Percentiles rank a stretch among this genome's conserved stretches.
These are phyloP conservation scores for Omphaloscelis lunosa DNA, from an alignment of 2,888 invertebrate species.

Conservation along the genomic window DNA sequence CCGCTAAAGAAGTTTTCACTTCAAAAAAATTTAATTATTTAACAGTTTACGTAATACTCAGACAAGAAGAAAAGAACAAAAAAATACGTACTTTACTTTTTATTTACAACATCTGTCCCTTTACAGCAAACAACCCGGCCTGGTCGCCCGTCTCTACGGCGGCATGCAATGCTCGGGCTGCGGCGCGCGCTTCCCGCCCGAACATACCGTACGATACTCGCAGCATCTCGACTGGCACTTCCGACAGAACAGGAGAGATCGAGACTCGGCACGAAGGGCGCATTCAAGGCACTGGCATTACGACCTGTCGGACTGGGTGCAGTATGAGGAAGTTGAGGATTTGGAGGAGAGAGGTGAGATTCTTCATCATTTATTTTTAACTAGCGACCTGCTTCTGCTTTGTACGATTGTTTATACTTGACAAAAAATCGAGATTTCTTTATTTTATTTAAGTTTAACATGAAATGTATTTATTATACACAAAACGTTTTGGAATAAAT, in stretches of 20 bases:
- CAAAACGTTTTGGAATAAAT: neutral
- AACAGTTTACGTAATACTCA: neutral
- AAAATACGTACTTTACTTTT: neutral
- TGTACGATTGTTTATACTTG: no score
- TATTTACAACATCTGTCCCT: neutral
- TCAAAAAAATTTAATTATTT: no score
- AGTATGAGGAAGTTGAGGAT: slow-evolving; percentile 98
- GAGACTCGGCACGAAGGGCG: slow-evolving; percentile 95
- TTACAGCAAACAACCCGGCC: slow-evolving; percentile 92
- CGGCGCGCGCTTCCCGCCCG: slow-evolving; percentile 97
- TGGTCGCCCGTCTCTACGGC: slow-evolving; percentile 94
- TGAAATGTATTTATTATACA: no score
- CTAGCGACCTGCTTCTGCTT: neutral
- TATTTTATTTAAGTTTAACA: no score
- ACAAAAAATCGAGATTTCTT: no score
- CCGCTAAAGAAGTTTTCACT: no score
- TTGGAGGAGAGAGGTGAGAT: slow-evolving; percentile 95
- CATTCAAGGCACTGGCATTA: slow-evolving; percentile 97
- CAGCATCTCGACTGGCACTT: slow-evolving; percentile 99
- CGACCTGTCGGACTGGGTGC: slow-evolving; percentile 97
- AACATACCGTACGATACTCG: slow-evolving; percentile 96
- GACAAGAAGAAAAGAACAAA: neutral
- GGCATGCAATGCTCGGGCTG: slow-evolving; percentile 99
- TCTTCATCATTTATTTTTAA: neutral
- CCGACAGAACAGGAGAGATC: slow-evolving; percentile 96